Evolutionary conservation across 2,888 invertebrate species (phyloP).

Genomic region (Thumatha senex): DNA sequence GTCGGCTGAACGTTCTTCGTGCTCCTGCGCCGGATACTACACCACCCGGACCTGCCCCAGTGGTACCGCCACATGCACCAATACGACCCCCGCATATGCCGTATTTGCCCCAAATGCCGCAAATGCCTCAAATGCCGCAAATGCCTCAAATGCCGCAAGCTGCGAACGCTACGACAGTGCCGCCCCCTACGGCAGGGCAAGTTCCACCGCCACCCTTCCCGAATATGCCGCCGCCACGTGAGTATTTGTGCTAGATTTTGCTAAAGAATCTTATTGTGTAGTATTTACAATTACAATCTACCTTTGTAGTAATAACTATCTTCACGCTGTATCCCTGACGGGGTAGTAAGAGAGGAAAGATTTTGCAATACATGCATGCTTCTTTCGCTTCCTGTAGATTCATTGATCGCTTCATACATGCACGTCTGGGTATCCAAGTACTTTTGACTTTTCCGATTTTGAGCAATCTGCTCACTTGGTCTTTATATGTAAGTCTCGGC

Average conservation of each 20-base stretch:
- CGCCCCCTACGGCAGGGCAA: conserved; percentile 30
- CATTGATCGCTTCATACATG: too few relatives aligned
- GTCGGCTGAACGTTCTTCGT: conserved; percentile 92
- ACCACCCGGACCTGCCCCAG: conserved; percentile 32
- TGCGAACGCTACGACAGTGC: conserved; percentile 36
- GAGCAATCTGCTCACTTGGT: too few relatives aligned
- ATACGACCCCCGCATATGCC: conserved; percentile 31
- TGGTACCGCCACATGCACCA: conserved; percentile 37
- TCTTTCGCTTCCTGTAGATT: too few relatives aligned
- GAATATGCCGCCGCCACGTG: conserved; percentile 68
- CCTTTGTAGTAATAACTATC: too few relatives aligned
- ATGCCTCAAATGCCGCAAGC: conserved; percentile 1
- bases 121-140: conserved; percentile 2
- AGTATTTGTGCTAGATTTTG: conserved; percentile 28
- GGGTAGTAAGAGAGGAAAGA: too few relatives aligned
- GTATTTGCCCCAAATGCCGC: conserved; percentile 42
- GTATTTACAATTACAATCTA: too few relatives aligned
- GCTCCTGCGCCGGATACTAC: conserved; percentile 66
- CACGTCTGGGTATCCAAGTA: too few relatives aligned
- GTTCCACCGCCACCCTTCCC: conserved; percentile 66
- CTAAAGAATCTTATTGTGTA: too few relatives aligned
- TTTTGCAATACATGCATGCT: too few relatives aligned
- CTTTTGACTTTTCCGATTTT: too few relatives aligned
- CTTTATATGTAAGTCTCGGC: too few relatives aligned
- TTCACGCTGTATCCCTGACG: too few relatives aligned